phyloP scores from a whole-genome alignment of 2,888 invertebrate genomes.

The Pseudococcus longispinus region DNA sequence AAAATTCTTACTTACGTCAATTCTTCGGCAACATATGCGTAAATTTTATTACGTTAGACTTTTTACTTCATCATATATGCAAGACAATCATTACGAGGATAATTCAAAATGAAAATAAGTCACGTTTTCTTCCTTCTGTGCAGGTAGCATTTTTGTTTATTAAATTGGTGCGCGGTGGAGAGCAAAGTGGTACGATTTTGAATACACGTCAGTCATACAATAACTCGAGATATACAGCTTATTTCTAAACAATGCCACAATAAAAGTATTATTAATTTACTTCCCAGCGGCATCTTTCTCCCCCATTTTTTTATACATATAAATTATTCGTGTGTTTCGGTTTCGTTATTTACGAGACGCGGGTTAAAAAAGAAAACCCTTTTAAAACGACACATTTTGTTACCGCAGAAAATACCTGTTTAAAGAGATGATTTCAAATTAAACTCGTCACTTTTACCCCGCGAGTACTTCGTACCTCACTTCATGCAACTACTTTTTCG shows the following conservation, averaged over 20 bases:
- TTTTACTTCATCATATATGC: neutral
- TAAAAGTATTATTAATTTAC: constrained; percentile 37
- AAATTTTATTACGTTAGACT: neutral
- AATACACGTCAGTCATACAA: neutral
- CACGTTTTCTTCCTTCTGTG: neutral
- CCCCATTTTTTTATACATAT: neutral
- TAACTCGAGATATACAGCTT: neutral
- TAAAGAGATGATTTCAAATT: constrained; percentile 44
- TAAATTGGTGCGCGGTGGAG: neutral
- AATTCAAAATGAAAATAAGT: constrained; percentile 17
- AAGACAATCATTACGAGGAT: neutral
- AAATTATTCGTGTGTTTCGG: constrained; percentile 5
- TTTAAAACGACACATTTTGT: constrained; percentile 36
- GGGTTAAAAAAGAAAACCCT: constrained; percentile 29
- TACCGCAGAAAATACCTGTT: constrained; percentile 31
- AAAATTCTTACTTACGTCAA: neutral
- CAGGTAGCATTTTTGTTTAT: neutral
- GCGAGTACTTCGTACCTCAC: neutral
- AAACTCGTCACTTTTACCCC: constrained; percentile 21
- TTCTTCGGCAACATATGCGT: neutral
- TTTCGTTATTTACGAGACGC: neutral
- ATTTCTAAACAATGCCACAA: constrained; percentile 24
- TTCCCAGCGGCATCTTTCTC: neutral
- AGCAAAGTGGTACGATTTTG: neutral
- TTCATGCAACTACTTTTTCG: neutral